Base-by-base conservation (phyloP, 64 coral and sea anemone species). In the Dendrophyllia cribrosa region DNA sequence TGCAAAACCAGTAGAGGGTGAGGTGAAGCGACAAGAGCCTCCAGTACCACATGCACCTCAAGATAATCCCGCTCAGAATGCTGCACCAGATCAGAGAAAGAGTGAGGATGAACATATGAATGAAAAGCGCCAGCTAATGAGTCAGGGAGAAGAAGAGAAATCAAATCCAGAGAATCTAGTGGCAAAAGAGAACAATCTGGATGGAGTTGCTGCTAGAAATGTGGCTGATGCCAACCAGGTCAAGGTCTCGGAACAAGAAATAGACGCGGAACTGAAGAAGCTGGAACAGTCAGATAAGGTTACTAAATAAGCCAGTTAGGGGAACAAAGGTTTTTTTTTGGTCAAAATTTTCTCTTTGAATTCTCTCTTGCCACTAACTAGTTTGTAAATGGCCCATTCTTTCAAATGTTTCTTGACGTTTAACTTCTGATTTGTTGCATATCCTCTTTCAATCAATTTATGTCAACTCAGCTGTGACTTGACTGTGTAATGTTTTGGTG, bases 91-190 rank as follows among this genome's bases (percentile, higher is more conserved):
- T 88, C 24, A 91, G 69, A 71, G 7, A 70, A 51, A 81, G 6
- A 51, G 45, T 7, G 72, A 74, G 3, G 78, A 72, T 1, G 89
- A 70, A 59, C 77, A 83, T 63, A 60, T 69, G 2, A 91, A 91
- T 82, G 89, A 91, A 61, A 93, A 93, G 16, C 81, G 91, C 14
- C 91, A 93, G 82, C 74, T 93, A 3, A 93, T 93, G 91, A 93
- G 91, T 53, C 76, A 83, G 19, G 16, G 47, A 61, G 90, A 86
- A 58, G 63, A 50, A 52, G 78, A 82, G 2, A 77, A 86, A 77
- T 63, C 58, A 4, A 5, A 34, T 68, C 55, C 43, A 3, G 68
- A 52, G 15, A 75, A 75, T 20, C 1, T 11, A 8, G 20, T 11
- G 3, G 13, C 51, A 47, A 92, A 66, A 62, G 66, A 25, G 5